Percentiles rank a stretch among this genome's conserved stretches.
phyloP scores from a whole-genome alignment of 2,797 vertebrate species.

The Triplophysa bombifrons region DNA sequence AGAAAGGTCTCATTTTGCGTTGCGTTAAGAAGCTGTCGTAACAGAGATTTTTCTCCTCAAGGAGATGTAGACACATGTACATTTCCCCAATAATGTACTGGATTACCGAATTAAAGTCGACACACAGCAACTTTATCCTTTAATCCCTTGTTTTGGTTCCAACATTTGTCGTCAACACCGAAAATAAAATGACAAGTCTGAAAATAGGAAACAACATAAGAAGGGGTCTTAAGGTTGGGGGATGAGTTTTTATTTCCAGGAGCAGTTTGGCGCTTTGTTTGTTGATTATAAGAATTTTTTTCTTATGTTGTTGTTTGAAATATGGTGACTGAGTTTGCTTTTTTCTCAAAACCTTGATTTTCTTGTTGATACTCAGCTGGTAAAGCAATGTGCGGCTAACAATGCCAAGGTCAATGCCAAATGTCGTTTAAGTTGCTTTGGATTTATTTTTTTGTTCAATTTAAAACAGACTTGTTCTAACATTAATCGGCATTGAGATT shows the following conservation, averaged over 20 bases:
- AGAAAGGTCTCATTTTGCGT: conserved; percentile 20
- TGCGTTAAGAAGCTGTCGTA: conserved; percentile 30
- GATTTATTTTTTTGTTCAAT: too few relatives aligned
- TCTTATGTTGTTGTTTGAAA: background rate
- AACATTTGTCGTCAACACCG: conserved; percentile 78
- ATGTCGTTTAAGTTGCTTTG: too few relatives aligned
- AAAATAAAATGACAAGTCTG: conserved; percentile 78
- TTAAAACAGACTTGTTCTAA: too few relatives aligned
- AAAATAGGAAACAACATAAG: conserved; percentile 74
- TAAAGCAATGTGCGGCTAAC: background rate
- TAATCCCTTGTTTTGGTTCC: conserved; percentile 82
- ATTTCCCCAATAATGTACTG: conserved; percentile 72
- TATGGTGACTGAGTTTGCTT: background rate
- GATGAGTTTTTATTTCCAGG: background rate
- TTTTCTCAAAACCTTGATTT: background rate
- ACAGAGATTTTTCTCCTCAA: conserved; percentile 12
- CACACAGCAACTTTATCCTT: conserved; percentile 80
- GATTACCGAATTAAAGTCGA: conserved; percentile 81
- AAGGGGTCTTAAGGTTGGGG: conserved; percentile 67
- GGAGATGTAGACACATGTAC: conserved; percentile 39
- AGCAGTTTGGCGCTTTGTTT: background rate
- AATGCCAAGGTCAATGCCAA: background rate
- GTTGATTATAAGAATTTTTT: background rate
- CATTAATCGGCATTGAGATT: too few relatives aligned
- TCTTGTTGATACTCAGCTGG: background rate